Percentiles rank a stretch among this genome's conserved stretches.
Conservation (phyloP, 2,888 invertebrate species). For the Archaeoteleia sp. region DNA sequence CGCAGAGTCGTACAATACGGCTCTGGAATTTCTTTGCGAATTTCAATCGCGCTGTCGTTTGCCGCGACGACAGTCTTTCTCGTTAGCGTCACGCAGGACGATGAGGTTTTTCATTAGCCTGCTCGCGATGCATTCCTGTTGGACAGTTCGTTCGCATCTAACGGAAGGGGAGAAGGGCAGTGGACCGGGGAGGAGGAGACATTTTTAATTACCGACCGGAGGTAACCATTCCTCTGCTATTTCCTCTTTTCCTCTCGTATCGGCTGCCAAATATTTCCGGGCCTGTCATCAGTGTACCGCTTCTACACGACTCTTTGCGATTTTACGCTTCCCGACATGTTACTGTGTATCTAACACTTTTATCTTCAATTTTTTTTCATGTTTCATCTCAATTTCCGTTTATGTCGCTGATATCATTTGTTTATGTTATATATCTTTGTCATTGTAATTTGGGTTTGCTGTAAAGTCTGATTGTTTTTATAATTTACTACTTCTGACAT, state of each 20-base stretch:
- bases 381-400: too few species aligned
- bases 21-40: slow-evolving; percentile 64
- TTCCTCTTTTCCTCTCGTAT: slow-evolving; percentile 65
- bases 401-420: too few species aligned
- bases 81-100: slow-evolving; percentile 71
- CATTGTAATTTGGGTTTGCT: too few species aligned
- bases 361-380: slow-evolving; percentile 25
- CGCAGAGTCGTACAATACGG: slow-evolving; percentile 13
- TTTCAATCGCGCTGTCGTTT: slow-evolving; percentile 67
- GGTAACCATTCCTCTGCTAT: slow-evolving; percentile 60
- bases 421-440: too few species aligned
- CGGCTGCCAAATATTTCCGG: slow-evolving; percentile 74
- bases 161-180: slow-evolving; percentile 58
- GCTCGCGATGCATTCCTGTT: slow-evolving; percentile 71
- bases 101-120: slow-evolving; percentile 75
- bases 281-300: slow-evolving; percentile 61
- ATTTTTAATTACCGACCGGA: slow-evolving; percentile 74
- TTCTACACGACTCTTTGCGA: slow-evolving; percentile 46
- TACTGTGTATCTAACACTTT: slow-evolving; percentile 38
- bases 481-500: too few species aligned
- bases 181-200: slow-evolving; percentile 70
- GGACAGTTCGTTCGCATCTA: slow-evolving; percentile 63
- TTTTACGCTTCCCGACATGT: slow-evolving; percentile 44
- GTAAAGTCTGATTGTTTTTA: too few species aligned
- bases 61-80: slow-evolving; percentile 63